Evolutionary conservation across 2,113 vertebrate species (phyloP).

Genomic region (Rafetus swinhoei): DNA sequence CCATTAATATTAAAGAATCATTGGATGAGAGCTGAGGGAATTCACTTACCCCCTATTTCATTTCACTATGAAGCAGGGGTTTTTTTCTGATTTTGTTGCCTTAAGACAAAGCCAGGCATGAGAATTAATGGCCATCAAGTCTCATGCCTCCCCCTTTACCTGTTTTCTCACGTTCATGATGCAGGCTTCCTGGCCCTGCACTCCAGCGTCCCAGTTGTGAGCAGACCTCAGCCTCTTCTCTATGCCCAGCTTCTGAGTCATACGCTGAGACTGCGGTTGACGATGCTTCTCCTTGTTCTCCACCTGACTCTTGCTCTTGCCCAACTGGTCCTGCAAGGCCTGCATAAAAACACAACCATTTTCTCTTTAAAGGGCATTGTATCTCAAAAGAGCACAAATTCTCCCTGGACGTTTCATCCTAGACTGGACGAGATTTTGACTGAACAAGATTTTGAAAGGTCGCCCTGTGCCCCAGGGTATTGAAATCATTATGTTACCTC

Average conservation of each 20-base stretch:
- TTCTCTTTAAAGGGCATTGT: slow-evolving; percentile 19
- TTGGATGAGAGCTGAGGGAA: neutral
- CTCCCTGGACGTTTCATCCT: neutral
- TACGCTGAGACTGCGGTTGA: slow-evolving; percentile 53
- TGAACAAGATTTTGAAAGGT: neutral
- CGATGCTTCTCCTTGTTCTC: slow-evolving; percentile 72
- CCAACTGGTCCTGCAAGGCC: slow-evolving; percentile 81
- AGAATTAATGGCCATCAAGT: neutral
- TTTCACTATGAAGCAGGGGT: accelerated
- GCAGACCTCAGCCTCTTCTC: slow-evolving; percentile 27
- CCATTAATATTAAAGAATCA: neutral
- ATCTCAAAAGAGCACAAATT: too few species aligned
- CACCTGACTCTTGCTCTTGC: slow-evolving; percentile 78
- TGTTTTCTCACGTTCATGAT: slow-evolving; percentile 76
- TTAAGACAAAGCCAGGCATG: neutral
- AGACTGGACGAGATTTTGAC: neutral
- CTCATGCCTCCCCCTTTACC: slow-evolving; percentile 38
- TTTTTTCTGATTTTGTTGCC: neutral
- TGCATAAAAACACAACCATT: slow-evolving; percentile 64
- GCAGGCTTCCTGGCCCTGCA: neutral
- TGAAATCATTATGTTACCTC: neutral
- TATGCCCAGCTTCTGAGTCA: neutral
- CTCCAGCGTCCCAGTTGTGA: neutral
- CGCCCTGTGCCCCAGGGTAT: neutral
- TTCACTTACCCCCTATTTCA: accelerated